Evolutionary conservation across 2,888 invertebrate species (phyloP).

Genomic region (Perdita meconis): DNA sequence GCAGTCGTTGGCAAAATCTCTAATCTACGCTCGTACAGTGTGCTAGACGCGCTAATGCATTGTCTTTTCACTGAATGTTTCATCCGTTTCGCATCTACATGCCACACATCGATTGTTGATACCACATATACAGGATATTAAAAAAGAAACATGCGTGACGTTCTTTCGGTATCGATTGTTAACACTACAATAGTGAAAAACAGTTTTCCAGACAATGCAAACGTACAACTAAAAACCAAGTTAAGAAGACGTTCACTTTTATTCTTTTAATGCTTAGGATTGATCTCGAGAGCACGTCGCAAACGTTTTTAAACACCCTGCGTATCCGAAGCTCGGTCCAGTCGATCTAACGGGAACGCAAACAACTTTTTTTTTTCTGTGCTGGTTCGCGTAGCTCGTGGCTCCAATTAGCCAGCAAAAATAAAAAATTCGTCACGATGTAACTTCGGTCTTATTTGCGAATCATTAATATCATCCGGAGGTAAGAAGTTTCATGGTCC

Average conservation of each 20-base stretch:
- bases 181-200: too few relatives aligned
- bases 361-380: slow-evolving; percentile 22
- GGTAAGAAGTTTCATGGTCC: slow-evolving; percentile 28
- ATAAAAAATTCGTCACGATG: not conserved
- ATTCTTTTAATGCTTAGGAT: too few relatives aligned
- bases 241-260: too few relatives aligned
- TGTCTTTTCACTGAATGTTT: slow-evolving; percentile 46
- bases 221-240: too few relatives aligned
- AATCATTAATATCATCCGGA: slow-evolving; percentile 6
- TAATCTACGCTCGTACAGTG: slow-evolving; percentile 41
- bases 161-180: too few relatives aligned
- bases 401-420: not conserved
- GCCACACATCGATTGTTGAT: slow-evolving; percentile 45
- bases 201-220: too few relatives aligned
- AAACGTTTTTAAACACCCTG: too few relatives aligned
- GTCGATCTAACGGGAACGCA: slow-evolving; percentile 53
- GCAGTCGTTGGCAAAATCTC: slow-evolving; percentile 55
- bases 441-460: slow-evolving; percentile 3
- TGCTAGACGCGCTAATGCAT: slow-evolving; percentile 53
- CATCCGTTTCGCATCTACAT: slow-evolving; percentile 53
- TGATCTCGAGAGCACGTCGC: too few relatives aligned
- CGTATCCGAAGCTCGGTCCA: slow-evolving; percentile 49
- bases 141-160: too few relatives aligned
- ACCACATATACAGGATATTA: slow-evolving; percentile 26
- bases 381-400: not conserved